These are phyloP conservation scores for Nycticorax nycticorax DNA, from an alignment of 2,113 vertebrate genomes.

Conservation along the genomic window DNA sequence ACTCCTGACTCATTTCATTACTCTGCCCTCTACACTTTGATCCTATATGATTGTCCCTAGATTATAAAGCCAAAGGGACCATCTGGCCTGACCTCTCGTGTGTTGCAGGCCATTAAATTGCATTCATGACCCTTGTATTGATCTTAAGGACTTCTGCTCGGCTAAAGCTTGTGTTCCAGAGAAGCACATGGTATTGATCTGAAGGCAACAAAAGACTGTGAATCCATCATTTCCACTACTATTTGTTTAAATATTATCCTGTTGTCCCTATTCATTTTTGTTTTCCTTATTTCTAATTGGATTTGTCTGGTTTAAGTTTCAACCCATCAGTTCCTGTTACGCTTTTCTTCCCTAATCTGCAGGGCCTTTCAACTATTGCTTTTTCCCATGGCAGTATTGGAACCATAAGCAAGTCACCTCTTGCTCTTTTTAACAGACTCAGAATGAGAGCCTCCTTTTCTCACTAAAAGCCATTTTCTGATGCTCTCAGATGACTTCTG, in stretches of 20 bases:
- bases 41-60: neutral
- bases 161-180: neutral
- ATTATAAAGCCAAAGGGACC: neutral
- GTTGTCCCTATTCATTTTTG: neutral
- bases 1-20: neutral
- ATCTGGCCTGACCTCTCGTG: neutral
- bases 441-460: neutral
- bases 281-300: neutral
- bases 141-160: neutral
- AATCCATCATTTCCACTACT: constrained; percentile 10
- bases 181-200: constrained; percentile 10
- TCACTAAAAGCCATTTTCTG: neutral
- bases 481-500: neutral
- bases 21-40: neutral
- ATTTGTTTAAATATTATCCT: constrained; percentile 4
- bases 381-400: neutral
- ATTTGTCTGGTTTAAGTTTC: neutral
- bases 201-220: neutral
- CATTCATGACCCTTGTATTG: constrained; percentile 28
- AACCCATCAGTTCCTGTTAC: neutral
- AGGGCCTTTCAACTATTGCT: neutral
- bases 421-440: neutral
- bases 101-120: constrained; percentile 16
- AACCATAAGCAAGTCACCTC: neutral
- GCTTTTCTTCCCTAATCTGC: neutral